phyloP scores from a whole-genome alignment of 2,113 vertebrate genomes.

The Hippopotamus amphibius region DNA sequence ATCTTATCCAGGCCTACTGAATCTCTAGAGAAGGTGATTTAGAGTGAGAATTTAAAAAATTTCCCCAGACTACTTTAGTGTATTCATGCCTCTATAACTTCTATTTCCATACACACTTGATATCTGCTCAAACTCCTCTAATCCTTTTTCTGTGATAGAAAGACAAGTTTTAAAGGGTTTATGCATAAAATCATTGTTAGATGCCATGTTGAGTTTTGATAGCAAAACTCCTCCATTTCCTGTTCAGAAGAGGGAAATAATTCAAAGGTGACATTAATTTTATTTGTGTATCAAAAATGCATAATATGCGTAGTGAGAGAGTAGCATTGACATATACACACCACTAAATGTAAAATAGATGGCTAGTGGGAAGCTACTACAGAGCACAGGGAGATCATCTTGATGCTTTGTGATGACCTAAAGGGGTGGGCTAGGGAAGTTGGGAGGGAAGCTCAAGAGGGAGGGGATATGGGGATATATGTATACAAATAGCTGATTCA shows the following conservation, averaged over 20 bases:
- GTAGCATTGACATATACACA: too few relatives aligned
- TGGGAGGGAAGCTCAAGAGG: too few relatives aligned
- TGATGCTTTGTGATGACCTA: too few relatives aligned
- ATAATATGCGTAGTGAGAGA: too few relatives aligned
- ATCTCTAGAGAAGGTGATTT: neutral
- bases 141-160: neutral
- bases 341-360: too few relatives aligned
- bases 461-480: too few relatives aligned
- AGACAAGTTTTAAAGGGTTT: neutral
- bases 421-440: too few relatives aligned
- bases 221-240: neutral
- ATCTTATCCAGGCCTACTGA: neutral
- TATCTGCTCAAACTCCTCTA: neutral
- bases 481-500: too few relatives aligned
- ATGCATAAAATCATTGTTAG: neutral
- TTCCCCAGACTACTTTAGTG: neutral
- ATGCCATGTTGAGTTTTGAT: neutral
- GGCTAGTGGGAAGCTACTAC: too few relatives aligned
- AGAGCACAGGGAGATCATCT: too few relatives aligned
- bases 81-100: neutral
- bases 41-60: neutral
- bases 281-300: neutral
- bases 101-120: neutral
- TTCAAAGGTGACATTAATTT: neutral
- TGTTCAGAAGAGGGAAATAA: neutral